Percentiles rank a stretch among this genome's conserved stretches.
Evolutionary conservation across 2,113 vertebrate genomes (phyloP).

Genomic region (Oreochromis niloticus): DNA sequence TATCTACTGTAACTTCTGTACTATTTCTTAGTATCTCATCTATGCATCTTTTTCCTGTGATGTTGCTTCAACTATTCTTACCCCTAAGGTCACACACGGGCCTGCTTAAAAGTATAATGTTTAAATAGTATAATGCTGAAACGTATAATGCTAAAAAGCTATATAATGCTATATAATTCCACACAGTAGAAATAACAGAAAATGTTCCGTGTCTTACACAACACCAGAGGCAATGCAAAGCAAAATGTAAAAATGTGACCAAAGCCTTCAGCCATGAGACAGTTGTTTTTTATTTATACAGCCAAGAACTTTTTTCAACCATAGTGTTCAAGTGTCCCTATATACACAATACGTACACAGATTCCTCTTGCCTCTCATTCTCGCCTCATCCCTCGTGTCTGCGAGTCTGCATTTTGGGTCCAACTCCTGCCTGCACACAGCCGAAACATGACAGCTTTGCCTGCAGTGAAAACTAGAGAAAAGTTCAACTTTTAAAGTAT

Average conservation of each 20-base stretch:
- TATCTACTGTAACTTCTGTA: too few relatives aligned
- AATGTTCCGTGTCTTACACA: not conserved
- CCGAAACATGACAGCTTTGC: not conserved
- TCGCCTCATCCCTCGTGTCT: too few relatives aligned
- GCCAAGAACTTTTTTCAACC: not conserved
- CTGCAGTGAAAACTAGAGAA: not conserved
- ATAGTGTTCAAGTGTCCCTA: not conserved
- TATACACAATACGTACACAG: not conserved
- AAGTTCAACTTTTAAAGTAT: not conserved
- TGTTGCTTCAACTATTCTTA: too few relatives aligned
- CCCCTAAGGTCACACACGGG: too few relatives aligned
- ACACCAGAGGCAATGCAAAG: not conserved
- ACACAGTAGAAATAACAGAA: not conserved
- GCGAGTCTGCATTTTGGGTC: too few relatives aligned
- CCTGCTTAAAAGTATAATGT: too few relatives aligned
- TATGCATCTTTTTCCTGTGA: too few relatives aligned
- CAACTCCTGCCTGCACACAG: too few relatives aligned
- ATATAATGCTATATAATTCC: too few relatives aligned
- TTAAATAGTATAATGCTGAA: too few relatives aligned
- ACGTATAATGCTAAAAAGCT: too few relatives aligned
- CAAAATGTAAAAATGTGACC: not conserved
- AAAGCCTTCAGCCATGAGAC: not conserved
- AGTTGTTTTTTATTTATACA: not conserved
- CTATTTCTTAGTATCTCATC: too few relatives aligned
- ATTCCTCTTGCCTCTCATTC: not conserved